phyloP scores from a whole-genome alignment of 2,888 invertebrate genomes.

The Diarsia brunnea region DNA sequence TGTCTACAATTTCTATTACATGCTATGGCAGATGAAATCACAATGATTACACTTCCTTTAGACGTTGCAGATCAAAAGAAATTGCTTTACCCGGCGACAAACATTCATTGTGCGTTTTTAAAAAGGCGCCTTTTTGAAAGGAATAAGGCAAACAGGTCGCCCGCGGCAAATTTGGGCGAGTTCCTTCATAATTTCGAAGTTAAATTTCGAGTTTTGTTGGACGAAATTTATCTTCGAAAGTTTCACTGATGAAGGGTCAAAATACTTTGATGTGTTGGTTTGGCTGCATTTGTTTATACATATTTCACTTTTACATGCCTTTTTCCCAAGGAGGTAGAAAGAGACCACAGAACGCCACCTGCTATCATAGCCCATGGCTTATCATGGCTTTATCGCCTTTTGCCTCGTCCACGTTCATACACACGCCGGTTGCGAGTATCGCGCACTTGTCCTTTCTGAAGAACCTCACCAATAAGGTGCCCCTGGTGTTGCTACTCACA shows the following conservation, averaged over 20 bases:
- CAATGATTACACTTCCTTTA: constrained; percentile 71
- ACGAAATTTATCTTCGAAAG: constrained; percentile 18
- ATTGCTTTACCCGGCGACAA: constrained; percentile 68
- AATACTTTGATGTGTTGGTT: constrained; percentile 33
- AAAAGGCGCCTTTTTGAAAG: constrained; percentile 66
- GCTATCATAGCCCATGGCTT: too few species aligned
- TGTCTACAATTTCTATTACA: constrained; percentile 69
- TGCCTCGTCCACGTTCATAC: too few species aligned
- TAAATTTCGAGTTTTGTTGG: constrained; percentile 22
- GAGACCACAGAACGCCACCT: too few species aligned
- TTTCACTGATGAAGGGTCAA: constrained; percentile 32
- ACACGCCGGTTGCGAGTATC: too few species aligned
- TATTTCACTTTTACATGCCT: neutral
- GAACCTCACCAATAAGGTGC: too few species aligned
- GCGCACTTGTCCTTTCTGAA: too few species aligned
- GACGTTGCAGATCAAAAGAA: constrained; percentile 67
- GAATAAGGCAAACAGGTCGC: constrained; percentile 57
- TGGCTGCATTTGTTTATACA: constrained; percentile 25
- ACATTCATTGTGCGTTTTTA: constrained; percentile 68
- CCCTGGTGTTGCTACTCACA: too few species aligned
- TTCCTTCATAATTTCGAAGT: constrained; percentile 44
- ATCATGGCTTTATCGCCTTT: too few species aligned
- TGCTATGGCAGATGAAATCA: constrained; percentile 71
- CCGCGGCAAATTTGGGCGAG: constrained; percentile 54
- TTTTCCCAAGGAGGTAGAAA: too few species aligned